phyloP scores from a whole-genome alignment of 2,888 invertebrate genomes.

The Habrosyne pyritoides region DNA sequence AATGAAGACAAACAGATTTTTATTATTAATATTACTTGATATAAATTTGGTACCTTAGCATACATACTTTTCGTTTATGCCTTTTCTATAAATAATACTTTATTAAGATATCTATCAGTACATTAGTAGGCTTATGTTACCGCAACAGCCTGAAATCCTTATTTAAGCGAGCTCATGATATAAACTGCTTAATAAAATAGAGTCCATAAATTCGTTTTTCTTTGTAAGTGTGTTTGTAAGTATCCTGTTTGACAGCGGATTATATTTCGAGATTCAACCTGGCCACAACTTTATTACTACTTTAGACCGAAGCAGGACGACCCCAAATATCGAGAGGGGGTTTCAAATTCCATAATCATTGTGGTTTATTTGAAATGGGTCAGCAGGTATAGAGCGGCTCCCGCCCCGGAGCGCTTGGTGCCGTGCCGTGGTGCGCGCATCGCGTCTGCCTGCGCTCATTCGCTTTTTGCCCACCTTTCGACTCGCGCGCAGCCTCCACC shows the following conservation, averaged over 20 bases:
- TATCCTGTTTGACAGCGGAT: neutral
- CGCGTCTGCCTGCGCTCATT: slow-evolving; percentile 62
- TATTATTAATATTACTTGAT: too few relatives aligned
- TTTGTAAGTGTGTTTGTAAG: too few relatives aligned
- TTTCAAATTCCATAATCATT: slow-evolving; percentile 45
- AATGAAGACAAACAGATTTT: too few relatives aligned
- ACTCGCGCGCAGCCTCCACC: slow-evolving; percentile 77
- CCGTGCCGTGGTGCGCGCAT: slow-evolving; percentile 39
- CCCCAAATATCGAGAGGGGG: slow-evolving; percentile 23
- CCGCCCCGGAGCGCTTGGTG: slow-evolving; percentile 25
- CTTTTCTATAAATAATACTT: too few relatives aligned
- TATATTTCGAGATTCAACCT: neutral
- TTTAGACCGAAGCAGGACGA: neutral
- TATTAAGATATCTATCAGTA: too few relatives aligned
- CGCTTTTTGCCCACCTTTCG: slow-evolving; percentile 83
- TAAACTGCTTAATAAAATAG: too few relatives aligned
- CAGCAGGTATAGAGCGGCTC: slow-evolving; percentile 65
- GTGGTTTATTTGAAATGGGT: slow-evolving; percentile 67
- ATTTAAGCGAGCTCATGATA: too few relatives aligned
- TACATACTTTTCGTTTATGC: too few relatives aligned
- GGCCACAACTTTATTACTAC: neutral
- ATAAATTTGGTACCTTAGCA: too few relatives aligned
- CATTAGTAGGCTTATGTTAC: too few relatives aligned
- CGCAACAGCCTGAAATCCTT: too few relatives aligned
- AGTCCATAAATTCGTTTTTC: neutral